Evolutionary conservation across 2,113 vertebrate genomes (phyloP), one percentile per base, ranked within the genome.

Genomic region (Lepus timidus): DNA sequence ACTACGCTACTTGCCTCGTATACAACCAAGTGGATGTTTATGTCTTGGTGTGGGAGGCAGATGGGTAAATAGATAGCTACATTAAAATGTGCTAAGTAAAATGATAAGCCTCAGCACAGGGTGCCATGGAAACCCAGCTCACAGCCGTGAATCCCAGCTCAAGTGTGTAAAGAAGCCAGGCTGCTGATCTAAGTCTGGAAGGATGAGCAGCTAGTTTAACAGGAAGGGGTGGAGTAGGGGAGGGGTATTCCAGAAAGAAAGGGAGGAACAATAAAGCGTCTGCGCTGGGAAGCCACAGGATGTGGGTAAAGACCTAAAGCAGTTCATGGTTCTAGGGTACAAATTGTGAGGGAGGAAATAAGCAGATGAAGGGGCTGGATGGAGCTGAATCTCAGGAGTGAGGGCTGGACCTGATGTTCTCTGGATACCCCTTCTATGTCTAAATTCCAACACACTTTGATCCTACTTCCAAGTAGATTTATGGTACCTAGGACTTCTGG

Each of bases 51-150:
- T 92, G 74, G 95, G 85, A 96, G 68, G 88, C 19, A 62, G 52
- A 82, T 92, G 85, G 68, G 68, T 90, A 96, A 93, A 90, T 74
- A 92, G 87, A 91, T 16, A 27, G 27, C 85, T 95, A 78, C 87
- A 62, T 90, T 95, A 90, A 79, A 73, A 85, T 70, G 90, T 92
- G 93, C 55, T 78, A 92, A 96, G 75, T 44, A 75, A 93, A 94
- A 81, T 81, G 93, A 44, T 86, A 65, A 90, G 65, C 79, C 91
- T 80, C 29, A 87, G 80, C 16, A 0, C 3, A 29, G 31, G 39
- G 92, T 73, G 78, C 36, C 75, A 39, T 75, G 85, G 88, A 95
- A 96, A 96, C 88, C 93, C 67, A 49, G 58, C 82, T 85, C 78
- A 78, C n/a, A 0, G 88, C 74, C 4, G 29, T 8, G 70, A 88